Base-by-base conservation (phyloP, 2,113 vertebrate species). In the Pagrus major region DNA sequence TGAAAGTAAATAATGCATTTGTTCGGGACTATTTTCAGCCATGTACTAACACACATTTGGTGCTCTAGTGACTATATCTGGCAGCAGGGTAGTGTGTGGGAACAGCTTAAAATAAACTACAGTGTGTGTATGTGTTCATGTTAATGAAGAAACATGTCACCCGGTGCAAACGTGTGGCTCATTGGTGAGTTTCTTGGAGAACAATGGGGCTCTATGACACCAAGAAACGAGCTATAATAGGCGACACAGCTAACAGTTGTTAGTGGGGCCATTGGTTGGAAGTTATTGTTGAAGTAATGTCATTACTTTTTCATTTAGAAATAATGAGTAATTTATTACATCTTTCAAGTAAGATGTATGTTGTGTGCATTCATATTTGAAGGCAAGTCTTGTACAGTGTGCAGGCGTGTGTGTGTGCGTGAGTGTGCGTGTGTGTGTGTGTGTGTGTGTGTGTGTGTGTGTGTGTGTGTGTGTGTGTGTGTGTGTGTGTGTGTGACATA, bases 11-110 rank as follows among this genome's bases (percentile, higher is more conserved):
- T 8, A 58, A 6, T 35, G 61, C 41, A 52, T 64, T 80, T 35
- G 55, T 52, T 33, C 3, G 27, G 46, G 49, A 31, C 70, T 76
- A 52, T 82, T 77, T 75, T 58, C 54, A 61, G 33, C 51, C 27
- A 47, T 35, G 16, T 78, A 78, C 71, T 55, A 55, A 68, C 60
- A 41, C 69, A 63, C 54, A 71, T 68, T 75, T 78, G 29, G 64
- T 47, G 54, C 46, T 56, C 27, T 47, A 37, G 46, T 51, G 58
- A 60, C 29, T 37, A 68, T 67, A 69, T 55, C 39, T 82, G 44
- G 59, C 63, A 76, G 68, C 33, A 66, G 58, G 44, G 16, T 25
- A 2, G 37, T 15, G 20, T 58, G 74, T 41, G 69, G 64, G 71
- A 73, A 8, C 44, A 75, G 70, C 33, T 64, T n/a, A 63, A 37